Conservation (phyloP, 2,113 vertebrate species). For the Monopterus albus region DNA sequence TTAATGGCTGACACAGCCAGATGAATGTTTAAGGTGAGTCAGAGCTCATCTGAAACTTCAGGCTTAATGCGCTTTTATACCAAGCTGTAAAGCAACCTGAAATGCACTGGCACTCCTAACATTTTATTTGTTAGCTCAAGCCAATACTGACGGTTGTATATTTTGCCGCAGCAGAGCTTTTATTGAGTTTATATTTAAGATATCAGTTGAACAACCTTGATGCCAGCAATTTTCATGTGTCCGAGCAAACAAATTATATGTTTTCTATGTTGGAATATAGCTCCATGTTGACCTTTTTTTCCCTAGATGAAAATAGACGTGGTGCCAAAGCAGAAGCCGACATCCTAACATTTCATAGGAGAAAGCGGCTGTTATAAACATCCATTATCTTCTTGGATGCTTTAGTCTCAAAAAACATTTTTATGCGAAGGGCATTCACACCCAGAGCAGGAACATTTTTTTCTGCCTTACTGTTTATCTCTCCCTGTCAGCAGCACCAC, state of each 20-base stretch:
- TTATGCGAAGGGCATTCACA: slow-evolving; percentile 47
- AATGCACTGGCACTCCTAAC: slow-evolving; percentile 2
- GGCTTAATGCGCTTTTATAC: slow-evolving; percentile 35
- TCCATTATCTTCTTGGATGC: slow-evolving; percentile 27
- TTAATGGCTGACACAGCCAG: slow-evolving; percentile 49
- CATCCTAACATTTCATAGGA: slow-evolving; percentile 19
- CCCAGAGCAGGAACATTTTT: slow-evolving; percentile 37
- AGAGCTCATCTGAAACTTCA: slow-evolving; percentile 25
- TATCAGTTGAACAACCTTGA: background rate
- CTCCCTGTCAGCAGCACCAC: slow-evolving; percentile 34
- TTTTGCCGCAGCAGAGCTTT: slow-evolving; percentile 22
- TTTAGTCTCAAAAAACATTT: slow-evolving; percentile 48
- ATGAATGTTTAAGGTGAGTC: slow-evolving; percentile 52
- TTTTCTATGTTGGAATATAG: slow-evolving; percentile 3
- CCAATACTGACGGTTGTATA: background rate
- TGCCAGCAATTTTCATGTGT: slow-evolving; percentile 12
- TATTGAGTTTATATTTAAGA: slow-evolving; percentile 16
- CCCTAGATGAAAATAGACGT: slow-evolving; percentile 13
- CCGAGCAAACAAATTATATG: background rate
- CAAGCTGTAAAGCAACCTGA: slow-evolving; percentile 27
- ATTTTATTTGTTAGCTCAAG: slow-evolving; percentile 11
- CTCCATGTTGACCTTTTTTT: slow-evolving; percentile 18
- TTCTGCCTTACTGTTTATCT: slow-evolving; percentile 54
- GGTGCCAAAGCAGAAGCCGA: slow-evolving; percentile 9
- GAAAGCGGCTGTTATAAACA: background rate